Evolutionary conservation across 2,888 invertebrate genomes (phyloP), one percentile per base, ranked within the genome.

Genomic region (Anoplius nigerrimus): DNA sequence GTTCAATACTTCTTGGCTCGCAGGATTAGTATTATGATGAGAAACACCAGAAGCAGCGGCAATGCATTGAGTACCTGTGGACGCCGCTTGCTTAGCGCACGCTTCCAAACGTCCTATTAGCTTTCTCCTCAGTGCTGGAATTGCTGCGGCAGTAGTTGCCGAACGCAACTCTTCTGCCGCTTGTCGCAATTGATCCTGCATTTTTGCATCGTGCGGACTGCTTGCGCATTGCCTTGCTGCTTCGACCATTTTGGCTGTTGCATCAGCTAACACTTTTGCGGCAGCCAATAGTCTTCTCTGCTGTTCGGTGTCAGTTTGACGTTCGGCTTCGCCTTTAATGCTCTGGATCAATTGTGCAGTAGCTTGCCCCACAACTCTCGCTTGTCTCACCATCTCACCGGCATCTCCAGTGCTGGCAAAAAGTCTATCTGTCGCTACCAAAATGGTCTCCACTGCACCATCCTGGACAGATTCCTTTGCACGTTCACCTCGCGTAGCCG

Each of bases 241-340:
- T 89, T 99, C 98, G 22, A 99, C 98, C 94, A 99, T 95, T 78
- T 95, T 92, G 0, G 98, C 96, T 0, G 99, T 99, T 0, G 99
- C 99, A 89, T 99, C 98, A 0, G 99, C 99, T 53, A 96, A 87
- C 65, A 95, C 92, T 87, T 98, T 98, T 16, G 99, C 99, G 0
- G 99, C 99, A 0, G 97, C 97, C 54, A 99, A 89, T 60, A 99
- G 90, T 66, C 96, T 93, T 74, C 96, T 93, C 83, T 98, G 98
- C n/a, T 95, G 91, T 62, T 97, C 97, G 0, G 96, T 94, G 87
- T 95, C 95, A 0, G 95, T 93, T 82, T 96, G 94, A 46, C 92
- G 92, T 84, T 98, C 98, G 0, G 99, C 99, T 86, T 99, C 98
- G 55, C 96, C 91, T 84, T 98, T 97, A 84, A 99, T 98, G 81